A percentile compares a stretch with the other conserved stretches of the same genome.
These are phyloP conservation scores for Tryphoninae sp. DNA, from an alignment of 2,888 invertebrate genomes.

Conservation along the genomic window DNA sequence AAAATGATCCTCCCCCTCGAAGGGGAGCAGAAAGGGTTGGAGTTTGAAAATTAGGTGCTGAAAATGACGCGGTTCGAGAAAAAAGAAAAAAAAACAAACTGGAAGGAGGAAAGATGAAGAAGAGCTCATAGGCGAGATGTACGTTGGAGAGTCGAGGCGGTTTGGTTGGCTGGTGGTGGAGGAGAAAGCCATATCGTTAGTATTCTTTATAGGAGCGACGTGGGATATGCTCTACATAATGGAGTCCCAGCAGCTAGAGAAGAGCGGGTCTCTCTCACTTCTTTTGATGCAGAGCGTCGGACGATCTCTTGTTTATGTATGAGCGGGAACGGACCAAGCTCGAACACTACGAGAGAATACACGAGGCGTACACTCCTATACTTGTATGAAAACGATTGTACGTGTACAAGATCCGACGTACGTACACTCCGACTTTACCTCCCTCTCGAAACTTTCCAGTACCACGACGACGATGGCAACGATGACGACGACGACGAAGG, in stretches of 20 bases:
- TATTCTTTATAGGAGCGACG: conserved; percentile 80
- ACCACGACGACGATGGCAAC: conserved; percentile 50
- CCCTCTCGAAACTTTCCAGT: conserved; percentile 49
- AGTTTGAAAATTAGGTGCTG: neutral
- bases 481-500: conserved; percentile 53
- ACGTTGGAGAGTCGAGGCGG: conserved; percentile 42
- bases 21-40: neutral
- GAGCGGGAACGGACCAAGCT: conserved; percentile 79
- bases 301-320: conserved; percentile 81
- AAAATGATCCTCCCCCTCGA: neutral
- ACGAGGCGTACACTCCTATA: conserved; percentile 11
- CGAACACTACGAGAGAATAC: conserved; percentile 64
- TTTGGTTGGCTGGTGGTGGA: conserved; percentile 56
- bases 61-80: conserved; percentile 2
- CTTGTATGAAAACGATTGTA: conserved; percentile 20
- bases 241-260: conserved; percentile 75
- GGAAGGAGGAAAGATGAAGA: conserved; percentile 30
- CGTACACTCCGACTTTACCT: conserved; percentile 23
- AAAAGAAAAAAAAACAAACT: conserved; percentile 3
- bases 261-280: conserved; percentile 74
- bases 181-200: conserved; percentile 80
- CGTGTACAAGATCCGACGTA: conserved; percentile 12
- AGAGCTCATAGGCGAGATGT: conserved; percentile 40
- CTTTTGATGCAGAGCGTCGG: conserved; percentile 79
- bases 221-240: conserved; percentile 81